A percentile compares a stretch with the other conserved stretches of the same genome.
Evolutionary conservation across 1,140 invertebrate genomes (phyloP).

Genomic region (Oreohelix idahoensis): DNA sequence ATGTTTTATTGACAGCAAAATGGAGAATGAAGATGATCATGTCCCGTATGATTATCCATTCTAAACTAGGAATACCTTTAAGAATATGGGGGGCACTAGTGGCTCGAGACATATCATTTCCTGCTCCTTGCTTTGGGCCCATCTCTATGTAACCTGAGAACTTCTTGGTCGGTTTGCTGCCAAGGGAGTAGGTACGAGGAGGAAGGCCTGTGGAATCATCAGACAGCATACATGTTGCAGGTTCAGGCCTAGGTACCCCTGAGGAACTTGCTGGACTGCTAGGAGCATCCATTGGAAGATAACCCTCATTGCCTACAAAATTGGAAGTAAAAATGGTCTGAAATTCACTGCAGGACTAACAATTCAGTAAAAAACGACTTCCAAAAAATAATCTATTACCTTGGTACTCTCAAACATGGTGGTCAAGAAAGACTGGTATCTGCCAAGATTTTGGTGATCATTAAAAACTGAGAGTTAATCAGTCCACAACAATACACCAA

Average conservation of each 20-base stretch:
- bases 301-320: constrained; percentile 56
- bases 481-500: too few species aligned
- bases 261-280: constrained; percentile 40
- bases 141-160: constrained; percentile 26
- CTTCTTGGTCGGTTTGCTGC: constrained; percentile 78
- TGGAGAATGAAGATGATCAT: too few species aligned
- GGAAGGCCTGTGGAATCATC: constrained; percentile 58
- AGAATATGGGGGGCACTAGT: constrained; percentile 36
- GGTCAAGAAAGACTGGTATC: too few species aligned
- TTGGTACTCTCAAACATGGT: too few species aligned
- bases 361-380: too few species aligned
- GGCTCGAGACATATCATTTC: constrained; percentile 27
- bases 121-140: constrained; percentile 28
- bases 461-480: too few species aligned
- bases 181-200: constrained; percentile 87
- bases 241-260: constrained; percentile 56
- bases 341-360: too few species aligned
- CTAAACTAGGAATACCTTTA: background rate
- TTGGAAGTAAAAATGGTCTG: too few species aligned
- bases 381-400: too few species aligned
- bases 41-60: too few species aligned
- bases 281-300: constrained; percentile 60
- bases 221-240: constrained; percentile 64
- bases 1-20: too few species aligned
- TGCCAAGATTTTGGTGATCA: too few species aligned